These are phyloP conservation scores for Aphyosemion australe DNA, from an alignment of 2,113 vertebrate genomes.

Conservation along the genomic window DNA sequence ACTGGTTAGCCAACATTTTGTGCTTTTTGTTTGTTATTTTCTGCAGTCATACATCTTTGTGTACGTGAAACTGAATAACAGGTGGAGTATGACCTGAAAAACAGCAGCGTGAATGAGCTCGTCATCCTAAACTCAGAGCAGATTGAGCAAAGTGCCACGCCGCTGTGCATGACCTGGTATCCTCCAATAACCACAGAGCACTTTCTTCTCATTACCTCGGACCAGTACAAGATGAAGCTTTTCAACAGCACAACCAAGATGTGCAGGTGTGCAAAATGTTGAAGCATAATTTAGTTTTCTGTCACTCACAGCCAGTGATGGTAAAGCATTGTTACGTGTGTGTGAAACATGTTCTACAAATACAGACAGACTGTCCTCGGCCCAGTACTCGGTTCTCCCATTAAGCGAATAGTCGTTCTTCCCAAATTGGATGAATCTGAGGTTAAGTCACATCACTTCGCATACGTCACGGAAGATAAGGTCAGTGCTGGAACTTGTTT, in stretches of 20 bases:
- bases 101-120: slow-evolving; percentile 76
- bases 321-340: neutral
- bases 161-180: slow-evolving; percentile 89
- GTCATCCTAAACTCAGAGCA: slow-evolving; percentile 77
- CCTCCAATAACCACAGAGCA: slow-evolving; percentile 85
- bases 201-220: slow-evolving; percentile 86
- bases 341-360: slow-evolving; percentile 11
- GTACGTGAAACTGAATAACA: slow-evolving; percentile 54
- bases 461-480: slow-evolving; percentile 88
- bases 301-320: neutral
- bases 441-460: slow-evolving; percentile 78
- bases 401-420: slow-evolving; percentile 84
- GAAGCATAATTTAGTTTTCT: neutral
- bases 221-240: slow-evolving; percentile 91
- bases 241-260: slow-evolving; percentile 87
- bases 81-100: slow-evolving; percentile 90
- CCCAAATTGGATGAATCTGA: slow-evolving; percentile 55
- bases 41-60: slow-evolving; percentile 8
- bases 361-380: slow-evolving; percentile 88
- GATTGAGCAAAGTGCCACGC: slow-evolving; percentile 84
- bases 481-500: slow-evolving; percentile 64
- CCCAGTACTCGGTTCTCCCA: slow-evolving; percentile 85
- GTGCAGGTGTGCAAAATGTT: slow-evolving; percentile 85
- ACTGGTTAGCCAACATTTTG: slow-evolving; percentile 78
- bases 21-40: neutral